Conservation (phyloP, 64 coral and sea anemone species). For the Platygyra sinensis region DNA sequence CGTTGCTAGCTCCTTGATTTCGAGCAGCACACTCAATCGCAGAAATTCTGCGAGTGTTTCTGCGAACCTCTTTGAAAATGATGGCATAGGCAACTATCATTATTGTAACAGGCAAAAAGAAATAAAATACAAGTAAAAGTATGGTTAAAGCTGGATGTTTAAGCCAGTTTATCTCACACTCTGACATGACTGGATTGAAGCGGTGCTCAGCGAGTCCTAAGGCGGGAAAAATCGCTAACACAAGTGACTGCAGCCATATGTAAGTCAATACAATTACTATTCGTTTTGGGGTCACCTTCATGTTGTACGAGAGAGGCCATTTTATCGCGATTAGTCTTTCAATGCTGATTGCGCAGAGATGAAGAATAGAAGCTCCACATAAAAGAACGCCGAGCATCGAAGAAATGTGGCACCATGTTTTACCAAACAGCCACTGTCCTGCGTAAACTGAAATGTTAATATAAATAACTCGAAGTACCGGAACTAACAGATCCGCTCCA, state of each 20-base stretch:
- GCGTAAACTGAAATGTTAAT: constrained; percentile 59
- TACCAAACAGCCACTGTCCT: constrained; percentile 73
- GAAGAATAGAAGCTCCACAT: constrained; percentile 84
- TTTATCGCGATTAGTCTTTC: constrained; percentile 84
- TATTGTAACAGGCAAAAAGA: constrained; percentile 66
- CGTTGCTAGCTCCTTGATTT: not conserved
- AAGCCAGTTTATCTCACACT: constrained; percentile 84
- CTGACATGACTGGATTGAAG: constrained; percentile 63
- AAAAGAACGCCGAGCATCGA: constrained; percentile 81
- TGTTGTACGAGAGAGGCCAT: constrained; percentile 72
- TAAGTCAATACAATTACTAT: constrained; percentile 49
- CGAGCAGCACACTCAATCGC: constrained; percentile 4
- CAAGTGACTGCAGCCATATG: constrained; percentile 75
- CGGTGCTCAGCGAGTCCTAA: constrained; percentile 57
- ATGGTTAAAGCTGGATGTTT: constrained; percentile 60
- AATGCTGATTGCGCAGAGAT: constrained; percentile 76
- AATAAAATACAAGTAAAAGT: constrained; percentile 69
- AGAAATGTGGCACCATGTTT: constrained; percentile 69
- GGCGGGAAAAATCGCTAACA: constrained; percentile 63
- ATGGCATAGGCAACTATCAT: constrained; percentile 67
- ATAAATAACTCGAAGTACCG: constrained; percentile 66
- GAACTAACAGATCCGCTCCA: constrained; percentile 71
- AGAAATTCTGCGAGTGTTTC: constrained; percentile 63
- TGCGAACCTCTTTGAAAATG: constrained; percentile 81
- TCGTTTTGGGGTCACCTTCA: constrained; percentile 64